Base-by-base conservation (phyloP, 1,140 invertebrate genomes). In the Hormaphis cornu region DNA sequence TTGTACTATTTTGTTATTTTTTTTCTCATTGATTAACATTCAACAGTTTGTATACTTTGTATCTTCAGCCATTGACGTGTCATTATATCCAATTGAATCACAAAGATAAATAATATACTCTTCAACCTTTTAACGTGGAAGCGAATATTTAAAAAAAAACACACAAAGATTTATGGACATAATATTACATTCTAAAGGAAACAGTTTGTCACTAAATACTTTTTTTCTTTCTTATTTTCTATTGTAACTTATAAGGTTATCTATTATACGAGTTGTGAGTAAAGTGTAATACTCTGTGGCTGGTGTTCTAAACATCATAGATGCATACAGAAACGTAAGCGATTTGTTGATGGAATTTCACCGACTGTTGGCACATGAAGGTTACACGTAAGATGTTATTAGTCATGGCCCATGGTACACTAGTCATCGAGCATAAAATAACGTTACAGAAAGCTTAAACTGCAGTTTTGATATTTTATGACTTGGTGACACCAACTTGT, bases 281-380 rank as follows among this genome's bases (percentile, higher is more conserved):
- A 54, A 54, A 54, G 33, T 54, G 16, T 30, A 54, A 56, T 56
- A 37, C 28, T 35, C 10, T 10, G 30, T 37, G 54, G 20, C 20
- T 14, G 33, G 20, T 56, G 33, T 37, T 35, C 16, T 56, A 24
- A 22, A 56, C 9, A 56, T 48, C 20, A 22, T 56, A 56, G 33
- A 37, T 35, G 14, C 33, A 35, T 56, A 37, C 14, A 37, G 40
- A 61, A 61, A 61, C 58, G 37, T 46, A 6, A 18, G 24, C 30
- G 48, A 66, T 46, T 22, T 22, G 26, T 30, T 46, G 18, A 50
- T 66, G 26, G n/a, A 66, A 66, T 66, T 66, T 66, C 59, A 30
- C 59, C 33, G 42, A 66, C 59, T 66, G 54, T 37, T 66, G 59
- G 59, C 59, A 66, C 42, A 48, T 66, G 40, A 66, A 66, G 40